Percentiles rank a stretch among this genome's conserved stretches.
These are phyloP conservation scores for Oceanodroma tethys DNA, from an alignment of 2,113 vertebrate species.

Conservation along the genomic window DNA sequence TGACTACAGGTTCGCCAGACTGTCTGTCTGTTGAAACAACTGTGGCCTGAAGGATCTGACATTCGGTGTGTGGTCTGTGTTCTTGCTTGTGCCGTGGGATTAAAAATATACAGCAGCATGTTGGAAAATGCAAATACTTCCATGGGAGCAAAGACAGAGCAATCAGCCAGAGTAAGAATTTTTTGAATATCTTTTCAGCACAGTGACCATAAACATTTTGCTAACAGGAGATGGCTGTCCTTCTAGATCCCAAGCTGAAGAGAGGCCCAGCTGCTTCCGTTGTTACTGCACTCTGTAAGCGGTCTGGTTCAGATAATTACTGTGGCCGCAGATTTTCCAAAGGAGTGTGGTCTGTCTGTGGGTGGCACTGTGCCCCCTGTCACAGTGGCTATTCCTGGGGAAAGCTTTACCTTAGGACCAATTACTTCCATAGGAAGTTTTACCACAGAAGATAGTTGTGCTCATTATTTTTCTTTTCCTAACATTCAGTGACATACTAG, in stretches of 20 bases:
- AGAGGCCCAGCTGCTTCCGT: background rate
- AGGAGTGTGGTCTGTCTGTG: background rate
- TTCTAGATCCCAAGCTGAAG: background rate
- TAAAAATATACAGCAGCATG: conserved; percentile 42
- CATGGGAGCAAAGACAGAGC: background rate
- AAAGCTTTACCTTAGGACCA: background rate
- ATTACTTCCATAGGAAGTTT: background rate
- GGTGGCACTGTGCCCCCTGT: background rate
- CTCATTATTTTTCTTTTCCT: background rate
- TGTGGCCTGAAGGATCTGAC: conserved; percentile 67
- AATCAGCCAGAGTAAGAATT: background rate
- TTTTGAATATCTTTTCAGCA: background rate
- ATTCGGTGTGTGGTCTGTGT: conserved; percentile 48
- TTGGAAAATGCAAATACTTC: background rate
- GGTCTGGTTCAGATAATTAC: background rate
- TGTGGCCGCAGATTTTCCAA: background rate
- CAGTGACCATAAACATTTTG: background rate
- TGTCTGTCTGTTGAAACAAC: background rate
- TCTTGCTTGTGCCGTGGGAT: conserved; percentile 27
- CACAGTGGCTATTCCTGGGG: background rate
- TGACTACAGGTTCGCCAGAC: conserved; percentile 18
- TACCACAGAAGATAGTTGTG: background rate
- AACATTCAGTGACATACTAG: background rate
- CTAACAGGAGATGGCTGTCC: background rate
- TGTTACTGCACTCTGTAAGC: background rate